Evolutionary conservation across 2,113 vertebrate genomes (phyloP).

Genomic region (Cyphomyrus discorhynchus): DNA sequence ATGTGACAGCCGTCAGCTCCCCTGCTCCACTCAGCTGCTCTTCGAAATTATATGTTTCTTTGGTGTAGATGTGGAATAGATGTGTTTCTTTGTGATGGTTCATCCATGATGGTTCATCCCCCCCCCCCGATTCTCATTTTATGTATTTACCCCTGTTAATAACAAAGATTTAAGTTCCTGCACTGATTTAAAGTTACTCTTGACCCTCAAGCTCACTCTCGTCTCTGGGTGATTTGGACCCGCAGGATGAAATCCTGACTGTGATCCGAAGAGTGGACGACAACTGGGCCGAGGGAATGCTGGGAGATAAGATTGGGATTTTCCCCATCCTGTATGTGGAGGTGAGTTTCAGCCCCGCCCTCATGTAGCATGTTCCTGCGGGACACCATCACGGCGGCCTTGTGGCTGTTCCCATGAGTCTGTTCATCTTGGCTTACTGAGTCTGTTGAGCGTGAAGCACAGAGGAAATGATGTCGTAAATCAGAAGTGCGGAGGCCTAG

Average conservation of each 20-base stretch:
- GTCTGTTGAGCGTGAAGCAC: background rate
- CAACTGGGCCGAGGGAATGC: slow-evolving; percentile 98
- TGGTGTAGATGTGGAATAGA: background rate
- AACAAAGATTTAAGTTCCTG: background rate
- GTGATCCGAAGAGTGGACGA: slow-evolving; percentile 97
- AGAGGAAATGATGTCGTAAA: background rate
- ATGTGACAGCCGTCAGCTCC: background rate
- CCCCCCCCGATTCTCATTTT: background rate
- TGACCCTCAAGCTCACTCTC: background rate
- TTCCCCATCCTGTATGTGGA: slow-evolving; percentile 96
- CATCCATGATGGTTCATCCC: background rate
- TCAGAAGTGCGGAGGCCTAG: background rate
- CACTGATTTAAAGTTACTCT: background rate
- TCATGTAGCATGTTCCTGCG: background rate
- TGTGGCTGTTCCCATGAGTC: background rate
- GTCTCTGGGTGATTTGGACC: slow-evolving; percentile 39
- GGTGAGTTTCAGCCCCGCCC: slow-evolving; percentile 50
- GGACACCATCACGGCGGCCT: background rate
- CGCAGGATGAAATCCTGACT: slow-evolving; percentile 90
- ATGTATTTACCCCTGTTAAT: background rate
- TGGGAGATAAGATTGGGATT: slow-evolving; percentile 96
- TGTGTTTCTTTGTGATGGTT: background rate
- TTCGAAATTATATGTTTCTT: background rate
- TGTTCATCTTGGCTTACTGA: background rate
- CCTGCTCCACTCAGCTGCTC: background rate